Conservation (phyloP, 1,140 invertebrate genomes). For the Calosoma granatense region DNA sequence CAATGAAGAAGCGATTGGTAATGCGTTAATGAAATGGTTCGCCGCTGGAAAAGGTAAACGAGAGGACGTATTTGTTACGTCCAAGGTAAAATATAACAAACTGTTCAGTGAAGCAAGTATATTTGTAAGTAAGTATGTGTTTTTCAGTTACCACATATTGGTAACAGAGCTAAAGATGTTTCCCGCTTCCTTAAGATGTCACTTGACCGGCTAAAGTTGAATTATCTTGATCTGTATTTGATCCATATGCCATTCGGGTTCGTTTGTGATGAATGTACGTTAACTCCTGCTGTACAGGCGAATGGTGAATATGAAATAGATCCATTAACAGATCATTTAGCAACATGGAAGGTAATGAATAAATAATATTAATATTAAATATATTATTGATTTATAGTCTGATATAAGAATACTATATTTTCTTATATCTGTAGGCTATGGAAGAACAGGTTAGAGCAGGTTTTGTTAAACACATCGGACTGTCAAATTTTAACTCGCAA, state of each 20-base stretch:
- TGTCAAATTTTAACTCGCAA: conserved; percentile 72
- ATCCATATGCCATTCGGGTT: conserved; percentile 56
- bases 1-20: conserved; percentile 53
- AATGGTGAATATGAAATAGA: conserved; percentile 32
- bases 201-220: conserved; percentile 43
- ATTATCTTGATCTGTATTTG: conserved; percentile 62
- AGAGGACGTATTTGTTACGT: conserved; percentile 54
- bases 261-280: conserved; percentile 27
- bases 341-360: conserved; percentile 37
- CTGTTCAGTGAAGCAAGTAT: background rate
- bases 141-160: conserved; percentile 42
- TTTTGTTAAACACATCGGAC: conserved; percentile 49
- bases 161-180: conserved; percentile 45
- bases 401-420: background rate
- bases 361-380: conserved; percentile 12
- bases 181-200: conserved; percentile 49
- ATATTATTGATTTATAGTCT: background rate
- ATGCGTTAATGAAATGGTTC: conserved; percentile 46
- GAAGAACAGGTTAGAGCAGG: conserved; percentile 44
- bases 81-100: conserved; percentile 45
- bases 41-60: conserved; percentile 41
- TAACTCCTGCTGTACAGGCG: conserved; percentile 31
- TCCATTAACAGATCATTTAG: conserved; percentile 31
- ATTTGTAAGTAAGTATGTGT: too few species aligned
- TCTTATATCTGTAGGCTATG: conserved; percentile 35